Conservation (phyloP, 1,140 invertebrate genomes). For the Venustaconcha ellipsiformis region DNA sequence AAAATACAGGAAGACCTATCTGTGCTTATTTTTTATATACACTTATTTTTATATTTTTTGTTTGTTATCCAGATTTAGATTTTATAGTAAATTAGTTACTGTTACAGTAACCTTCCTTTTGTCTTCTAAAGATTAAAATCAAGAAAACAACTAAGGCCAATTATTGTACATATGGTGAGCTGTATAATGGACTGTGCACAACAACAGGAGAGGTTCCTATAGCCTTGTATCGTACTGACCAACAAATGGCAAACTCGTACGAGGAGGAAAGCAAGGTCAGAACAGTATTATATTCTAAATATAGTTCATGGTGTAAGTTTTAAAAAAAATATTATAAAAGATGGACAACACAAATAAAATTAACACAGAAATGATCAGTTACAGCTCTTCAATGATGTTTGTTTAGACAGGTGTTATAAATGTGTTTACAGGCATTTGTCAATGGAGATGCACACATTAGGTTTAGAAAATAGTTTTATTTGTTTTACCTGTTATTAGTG, state of each 20-base stretch:
- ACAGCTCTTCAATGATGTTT: not conserved
- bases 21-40: not conserved
- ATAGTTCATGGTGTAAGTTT: constrained; percentile 6
- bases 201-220: constrained; percentile 62
- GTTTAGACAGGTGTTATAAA: not conserved
- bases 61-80: too few relatives aligned
- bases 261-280: not conserved
- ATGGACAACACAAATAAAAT: not conserved
- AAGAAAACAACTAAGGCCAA: constrained; percentile 45
- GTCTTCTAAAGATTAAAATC: constrained; percentile 50
- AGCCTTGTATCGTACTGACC: constrained; percentile 62
- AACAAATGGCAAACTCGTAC: constrained; percentile 1
- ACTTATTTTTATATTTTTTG: too few relatives aligned
- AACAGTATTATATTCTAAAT: not conserved
- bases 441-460: too few relatives aligned
- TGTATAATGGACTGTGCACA: constrained; percentile 55
- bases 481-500: too few relatives aligned
- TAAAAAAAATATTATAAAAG: not conserved
- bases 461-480: too few relatives aligned
- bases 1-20: too few relatives aligned
- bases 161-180: constrained; percentile 56
- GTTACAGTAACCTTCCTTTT: not conserved
- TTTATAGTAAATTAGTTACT: not conserved
- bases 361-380: not conserved
- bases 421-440: too few relatives aligned